A percentile compares a stretch with the other conserved stretches of the same genome.
Evolutionary conservation across 2,888 invertebrate species (phyloP).

Genomic region (Torymus texanus): DNA sequence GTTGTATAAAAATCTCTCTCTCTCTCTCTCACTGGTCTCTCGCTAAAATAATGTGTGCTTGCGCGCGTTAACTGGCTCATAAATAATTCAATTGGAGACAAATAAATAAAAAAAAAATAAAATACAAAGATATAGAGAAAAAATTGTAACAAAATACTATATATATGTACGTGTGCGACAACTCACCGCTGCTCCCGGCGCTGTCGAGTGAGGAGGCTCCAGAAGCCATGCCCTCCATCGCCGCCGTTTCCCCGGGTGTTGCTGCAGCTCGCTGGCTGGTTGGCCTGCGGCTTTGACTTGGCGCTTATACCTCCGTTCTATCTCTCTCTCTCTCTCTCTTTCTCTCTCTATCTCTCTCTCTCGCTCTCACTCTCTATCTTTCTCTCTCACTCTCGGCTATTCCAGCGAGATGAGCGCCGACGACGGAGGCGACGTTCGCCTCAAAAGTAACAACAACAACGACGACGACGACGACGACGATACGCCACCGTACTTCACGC

Average conservation of each 20-base stretch:
- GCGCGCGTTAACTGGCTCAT: too few species aligned
- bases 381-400: conserved; percentile 50
- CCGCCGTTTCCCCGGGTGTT: not conserved
- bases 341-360: too few species aligned
- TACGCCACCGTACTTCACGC: conserved; percentile 65
- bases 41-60: too few species aligned
- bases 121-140: conserved; percentile 16
- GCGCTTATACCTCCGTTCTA: too few species aligned
- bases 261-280: not conserved
- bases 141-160: not conserved
- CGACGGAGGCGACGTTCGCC: conserved; percentile 69
- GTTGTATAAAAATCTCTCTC: conserved; percentile 2
- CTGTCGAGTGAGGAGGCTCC: conserved; percentile 87
- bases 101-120: conserved; percentile 21
- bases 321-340: too few species aligned
- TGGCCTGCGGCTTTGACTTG: conserved; percentile 52
- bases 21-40: not conserved
- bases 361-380: too few species aligned
- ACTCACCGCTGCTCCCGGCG: conserved; percentile 85
- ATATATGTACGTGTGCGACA: conserved; percentile 3
- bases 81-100: too few species aligned
- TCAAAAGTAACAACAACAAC: conserved; percentile 67
- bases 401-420: conserved; percentile 65
- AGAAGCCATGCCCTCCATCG: conserved; percentile 81
- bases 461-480: too few species aligned